Evolutionary conservation across 2,113 vertebrate genomes (phyloP).

Genomic region (Takifugu bimaculatus): DNA sequence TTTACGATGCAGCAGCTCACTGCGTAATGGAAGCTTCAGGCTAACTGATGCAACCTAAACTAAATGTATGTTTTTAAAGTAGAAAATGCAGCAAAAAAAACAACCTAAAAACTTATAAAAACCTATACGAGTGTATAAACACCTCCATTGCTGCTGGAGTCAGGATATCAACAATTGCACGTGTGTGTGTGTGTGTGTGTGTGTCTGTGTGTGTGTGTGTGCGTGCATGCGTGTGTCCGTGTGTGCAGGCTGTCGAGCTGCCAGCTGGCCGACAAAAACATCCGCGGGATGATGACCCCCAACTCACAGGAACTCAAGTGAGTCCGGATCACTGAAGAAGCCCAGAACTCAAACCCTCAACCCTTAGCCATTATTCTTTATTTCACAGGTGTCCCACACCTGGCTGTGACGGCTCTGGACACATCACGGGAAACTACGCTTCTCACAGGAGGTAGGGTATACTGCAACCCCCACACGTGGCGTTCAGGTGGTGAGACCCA

Average conservation of each 20-base stretch:
- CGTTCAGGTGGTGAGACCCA: not conserved
- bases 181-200: too few relatives aligned
- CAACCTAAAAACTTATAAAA: too few relatives aligned
- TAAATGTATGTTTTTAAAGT: too few relatives aligned
- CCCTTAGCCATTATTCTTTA: not conserved
- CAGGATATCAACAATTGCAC: too few relatives aligned
- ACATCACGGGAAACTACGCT: conserved; percentile 98
- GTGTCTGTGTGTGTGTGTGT: too few relatives aligned
- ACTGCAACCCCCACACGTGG: not conserved
- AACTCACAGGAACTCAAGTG: conserved; percentile 97
- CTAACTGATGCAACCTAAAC: too few relatives aligned
- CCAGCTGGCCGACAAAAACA: conserved; percentile 93
- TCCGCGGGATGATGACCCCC: conserved; percentile 90
- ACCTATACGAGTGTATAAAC: too few relatives aligned
- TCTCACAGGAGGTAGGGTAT: conserved; percentile 91
- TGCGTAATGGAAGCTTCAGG: too few relatives aligned
- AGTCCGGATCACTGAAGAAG: conserved; percentile 42
- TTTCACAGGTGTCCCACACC: conserved; percentile 91
- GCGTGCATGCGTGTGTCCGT: not conserved
- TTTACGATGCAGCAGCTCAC: too few relatives aligned
- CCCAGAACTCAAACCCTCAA: not conserved
- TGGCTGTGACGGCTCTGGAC: conserved; percentile 95
- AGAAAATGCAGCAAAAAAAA: too few relatives aligned
- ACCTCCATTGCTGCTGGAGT: too few relatives aligned
- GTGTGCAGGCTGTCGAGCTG: conserved; percentile 92